Evolutionary conservation across 2,888 invertebrate species (phyloP), one percentile per base, ranked within the genome.

Genomic region (Blastobasis adustella): DNA sequence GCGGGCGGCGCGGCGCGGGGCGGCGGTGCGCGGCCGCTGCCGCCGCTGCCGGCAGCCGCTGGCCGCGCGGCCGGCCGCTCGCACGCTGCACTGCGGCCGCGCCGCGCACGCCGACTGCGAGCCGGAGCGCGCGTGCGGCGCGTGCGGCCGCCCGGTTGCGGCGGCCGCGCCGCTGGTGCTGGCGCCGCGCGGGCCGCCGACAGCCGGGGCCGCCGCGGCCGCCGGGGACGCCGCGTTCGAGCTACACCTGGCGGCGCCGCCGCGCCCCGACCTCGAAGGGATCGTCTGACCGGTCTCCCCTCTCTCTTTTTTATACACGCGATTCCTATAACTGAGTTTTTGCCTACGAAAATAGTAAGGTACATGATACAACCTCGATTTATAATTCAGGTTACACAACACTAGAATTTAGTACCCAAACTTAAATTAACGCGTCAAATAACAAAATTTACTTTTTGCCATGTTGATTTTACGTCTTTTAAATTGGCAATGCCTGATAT

Each of bases 211-310:
- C 23, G 5, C 58, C n/a, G 52, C 69, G 50, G 60, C 66, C n/a
- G 66, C 48, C 5, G 72, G 74, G 42, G 72, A 70, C 59, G 64
- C 67, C 1, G 23, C 2, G 23, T 23, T 23, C 23, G 23, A 23
- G 23, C 63, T 85, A 37, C 57, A 61, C n/a, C 65, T 85, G 41
- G 68, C 69, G 37, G 87, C 87, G 5, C 84, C 88, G 39, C 87
- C 87, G 39, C 69, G 84, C 5, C 88, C 80, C 0, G 86, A 88
- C 54, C 76, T 89, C 47, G 88, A 89, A 57, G 84, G 86, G 1
- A 57, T 78, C 41, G 78, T 79, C 3, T 80, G 59, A 67, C 2
- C 23, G 23, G 23, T 23, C 23, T 23, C 23, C 2, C 23, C 23
- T 23, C 23, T 23, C 3, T 3, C 23, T 23, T 3, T 23, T 23